phyloP scores from a whole-genome alignment of 2,888 invertebrate genomes.

The Atethmia centrago region DNA sequence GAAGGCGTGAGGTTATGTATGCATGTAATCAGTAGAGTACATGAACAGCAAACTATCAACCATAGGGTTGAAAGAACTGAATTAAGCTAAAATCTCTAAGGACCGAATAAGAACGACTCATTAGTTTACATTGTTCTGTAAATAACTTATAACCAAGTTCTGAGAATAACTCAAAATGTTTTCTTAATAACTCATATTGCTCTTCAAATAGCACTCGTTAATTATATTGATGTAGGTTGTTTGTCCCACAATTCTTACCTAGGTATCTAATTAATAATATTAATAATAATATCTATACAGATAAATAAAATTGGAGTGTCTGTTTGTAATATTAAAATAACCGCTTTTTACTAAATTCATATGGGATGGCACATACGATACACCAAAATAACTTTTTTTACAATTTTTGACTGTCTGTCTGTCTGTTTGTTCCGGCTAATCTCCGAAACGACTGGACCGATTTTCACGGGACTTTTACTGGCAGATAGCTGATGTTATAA shows the following conservation, averaged over 20 bases:
- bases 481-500: no score
- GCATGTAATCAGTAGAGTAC: neutral
- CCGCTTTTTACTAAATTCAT: no score
- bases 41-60: neutral
- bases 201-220: constrained; percentile 5
- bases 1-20: no score
- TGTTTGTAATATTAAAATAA: no score
- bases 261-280: neutral
- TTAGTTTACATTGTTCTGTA: neutral
- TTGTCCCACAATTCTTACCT: neutral
- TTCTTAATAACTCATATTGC: neutral
- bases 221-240: neutral
- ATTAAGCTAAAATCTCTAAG: neutral
- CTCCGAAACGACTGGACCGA: no score
- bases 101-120: neutral
- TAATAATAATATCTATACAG: no score
- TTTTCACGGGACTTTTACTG: no score
- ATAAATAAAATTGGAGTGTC: no score
- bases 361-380: no score
- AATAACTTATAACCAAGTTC: neutral
- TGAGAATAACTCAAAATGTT: constrained; percentile 5
- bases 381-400: no score
- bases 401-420: no score
- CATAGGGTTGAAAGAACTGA: neutral
- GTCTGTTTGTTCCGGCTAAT: no score